These are phyloP conservation scores for Aproaerema taeniolella DNA, from an alignment of 2,888 invertebrate genomes.

Conservation along the genomic window DNA sequence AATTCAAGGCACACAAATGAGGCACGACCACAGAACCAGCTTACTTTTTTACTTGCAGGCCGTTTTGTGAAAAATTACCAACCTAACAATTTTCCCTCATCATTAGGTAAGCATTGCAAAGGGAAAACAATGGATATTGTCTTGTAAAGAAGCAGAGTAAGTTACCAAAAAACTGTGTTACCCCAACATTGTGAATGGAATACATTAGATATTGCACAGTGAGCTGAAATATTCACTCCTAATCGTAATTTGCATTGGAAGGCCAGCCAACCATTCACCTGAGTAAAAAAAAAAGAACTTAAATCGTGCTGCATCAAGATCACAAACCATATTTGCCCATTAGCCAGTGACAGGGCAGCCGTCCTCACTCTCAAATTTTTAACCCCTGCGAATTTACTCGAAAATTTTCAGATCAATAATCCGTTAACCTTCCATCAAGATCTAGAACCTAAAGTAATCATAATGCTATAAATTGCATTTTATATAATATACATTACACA, in stretches of 20 bases:
- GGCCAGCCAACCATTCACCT: neutral
- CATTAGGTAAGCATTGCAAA: constrained; percentile 3
- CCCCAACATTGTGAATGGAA: constrained; percentile 2
- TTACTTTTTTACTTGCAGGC: too few species aligned
- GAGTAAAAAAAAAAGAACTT: neutral
- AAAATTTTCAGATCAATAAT: neutral
- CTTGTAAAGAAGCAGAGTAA: neutral
- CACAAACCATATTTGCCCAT: neutral
- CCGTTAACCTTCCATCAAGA: neutral
- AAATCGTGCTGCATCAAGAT: too few species aligned
- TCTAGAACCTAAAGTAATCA: too few species aligned
- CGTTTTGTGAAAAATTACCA: neutral
- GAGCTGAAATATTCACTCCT: neutral
- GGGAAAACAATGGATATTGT: constrained; percentile 5
- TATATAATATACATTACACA: too few species aligned
- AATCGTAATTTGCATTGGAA: neutral
- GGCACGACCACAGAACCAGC: too few species aligned
- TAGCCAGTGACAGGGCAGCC: constrained; percentile 1
- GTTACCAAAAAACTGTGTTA: neutral
- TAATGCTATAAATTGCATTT: too few species aligned
- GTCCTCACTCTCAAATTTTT: neutral
- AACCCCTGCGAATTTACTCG: neutral
- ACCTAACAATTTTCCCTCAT: neutral
- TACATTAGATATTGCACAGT: constrained; percentile 1
- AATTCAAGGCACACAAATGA: too few species aligned